Evolutionary conservation across 1,140 invertebrate species (phyloP), one percentile per base, ranked within the genome.

Genomic region (Conopomorpha cramerella): DNA sequence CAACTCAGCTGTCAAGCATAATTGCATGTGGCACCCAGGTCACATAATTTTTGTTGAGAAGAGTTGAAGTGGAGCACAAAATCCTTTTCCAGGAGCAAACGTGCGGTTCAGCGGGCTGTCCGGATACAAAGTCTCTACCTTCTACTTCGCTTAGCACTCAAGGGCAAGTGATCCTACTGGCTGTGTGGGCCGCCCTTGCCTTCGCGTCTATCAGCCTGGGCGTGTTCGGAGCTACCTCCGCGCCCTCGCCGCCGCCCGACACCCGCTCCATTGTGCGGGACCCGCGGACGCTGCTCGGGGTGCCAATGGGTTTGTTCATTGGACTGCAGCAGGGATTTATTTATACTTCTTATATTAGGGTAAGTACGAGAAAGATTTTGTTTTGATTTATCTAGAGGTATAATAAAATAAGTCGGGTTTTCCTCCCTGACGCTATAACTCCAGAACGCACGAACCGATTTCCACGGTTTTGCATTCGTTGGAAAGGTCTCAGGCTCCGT

Each of bases 261-360:
- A 52, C 70, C 12, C 65, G 63, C 6, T 74, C 78, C 2, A 48
- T 76, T 6, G 51, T 77, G 8, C 61, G 51, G 31, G 81, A 83
- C 40, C 63, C 70, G 8, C 77, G 83, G 27, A 57, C 87, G 8
- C 74, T 83, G 42, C 64, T 88, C 12, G 81, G 82, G 1, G 81
- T 81, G 0, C 86, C 86, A 0, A 77, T 88, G 42, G 84, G 84
- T 0, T 59, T 88, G 8, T 89, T 88, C 46, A 87, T 88, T 36
- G 87, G 87, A 16, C 60, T 88, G 25, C 86, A 88, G 56, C 86
- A 88, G 57, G 86, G 85, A 41, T 88, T 89, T 53, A 86, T 89
- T 55, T 86, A 84, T 49, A 81, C 86, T 3, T 86, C 86, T 47
- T 88, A 87, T 57, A 82, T 84, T 40, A 86, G 86, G 77, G 86